Percentiles rank a stretch among this genome's conserved stretches.
Evolutionary conservation across 2,113 vertebrate species (phyloP).

Genomic region (Hippolais icterina): DNA sequence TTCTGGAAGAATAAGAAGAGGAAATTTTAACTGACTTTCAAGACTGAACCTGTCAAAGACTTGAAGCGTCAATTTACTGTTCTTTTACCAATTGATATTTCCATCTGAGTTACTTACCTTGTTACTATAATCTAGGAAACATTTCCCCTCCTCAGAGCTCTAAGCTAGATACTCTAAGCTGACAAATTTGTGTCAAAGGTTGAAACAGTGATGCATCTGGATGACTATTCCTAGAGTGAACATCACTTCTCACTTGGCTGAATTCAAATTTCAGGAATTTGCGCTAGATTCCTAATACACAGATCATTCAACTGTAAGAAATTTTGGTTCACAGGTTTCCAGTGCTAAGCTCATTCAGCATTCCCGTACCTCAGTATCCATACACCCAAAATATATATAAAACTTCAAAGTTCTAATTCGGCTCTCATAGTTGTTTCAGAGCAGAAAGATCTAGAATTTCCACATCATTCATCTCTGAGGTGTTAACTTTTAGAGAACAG

Average conservation of each 20-base stretch:
- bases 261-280: neutral
- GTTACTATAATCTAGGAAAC: neutral
- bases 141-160: neutral
- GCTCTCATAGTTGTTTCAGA: neutral
- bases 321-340: neutral
- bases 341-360: neutral
- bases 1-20: neutral
- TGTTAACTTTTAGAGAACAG: neutral
- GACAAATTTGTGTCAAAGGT: neutral
- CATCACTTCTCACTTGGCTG: fast-evolving
- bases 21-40: neutral
- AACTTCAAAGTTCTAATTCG: neutral
- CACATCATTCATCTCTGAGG: neutral
- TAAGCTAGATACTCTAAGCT: neutral
- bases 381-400: fast-evolving
- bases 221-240: neutral
- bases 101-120: neutral
- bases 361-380: neutral
- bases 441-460: neutral
- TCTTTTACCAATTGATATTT: neutral
- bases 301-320: neutral
- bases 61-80: neutral
- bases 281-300: neutral
- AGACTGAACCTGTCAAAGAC: neutral
- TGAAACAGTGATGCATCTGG: neutral